A percentile compares a stretch with the other conserved stretches of the same genome.
These are phyloP conservation scores for Mus spretus DNA, from an alignment of 2,797 vertebrate species.

Conservation along the genomic window DNA sequence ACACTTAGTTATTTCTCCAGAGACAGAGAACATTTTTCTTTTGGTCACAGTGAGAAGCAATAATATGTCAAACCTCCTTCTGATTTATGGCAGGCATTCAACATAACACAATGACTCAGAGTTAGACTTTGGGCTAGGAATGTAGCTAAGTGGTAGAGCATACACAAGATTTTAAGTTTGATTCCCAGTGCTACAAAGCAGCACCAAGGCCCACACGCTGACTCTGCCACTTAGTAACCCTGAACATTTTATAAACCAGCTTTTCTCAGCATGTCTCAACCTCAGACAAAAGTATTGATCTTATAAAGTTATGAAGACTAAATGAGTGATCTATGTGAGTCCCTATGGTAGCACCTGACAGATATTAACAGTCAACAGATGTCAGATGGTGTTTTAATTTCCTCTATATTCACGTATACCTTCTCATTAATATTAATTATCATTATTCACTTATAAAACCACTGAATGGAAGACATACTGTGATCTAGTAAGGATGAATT, in stretches of 20 bases:
- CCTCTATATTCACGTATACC: not conserved
- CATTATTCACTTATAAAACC: slow-evolving; percentile 34
- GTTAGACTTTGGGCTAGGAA: not conserved
- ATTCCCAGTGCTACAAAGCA: not conserved
- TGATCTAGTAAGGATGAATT: not conserved
- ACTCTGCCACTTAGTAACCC: not conserved
- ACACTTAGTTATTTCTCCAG: not conserved
- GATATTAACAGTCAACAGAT: not conserved
- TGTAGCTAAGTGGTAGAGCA: not conserved
- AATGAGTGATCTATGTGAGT: slow-evolving; percentile 11
- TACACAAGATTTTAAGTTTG: not conserved
- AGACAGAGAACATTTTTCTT: not conserved
- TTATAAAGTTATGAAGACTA: slow-evolving; percentile 6
- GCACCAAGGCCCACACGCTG: not conserved
- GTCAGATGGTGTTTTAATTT: not conserved
- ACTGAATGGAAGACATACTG: not conserved
- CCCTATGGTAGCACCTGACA: not conserved
- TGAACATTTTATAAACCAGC: not conserved
- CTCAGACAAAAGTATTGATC: not conserved
- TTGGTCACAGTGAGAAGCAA: not conserved
- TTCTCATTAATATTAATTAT: slow-evolving; percentile 6
- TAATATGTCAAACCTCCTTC: not conserved
- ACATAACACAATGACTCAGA: not conserved
- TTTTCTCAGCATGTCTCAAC: not conserved
- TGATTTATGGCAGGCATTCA: not conserved